phyloP scores from a whole-genome alignment of 2,888 invertebrate species.

The Nysson spinosus region DNA sequence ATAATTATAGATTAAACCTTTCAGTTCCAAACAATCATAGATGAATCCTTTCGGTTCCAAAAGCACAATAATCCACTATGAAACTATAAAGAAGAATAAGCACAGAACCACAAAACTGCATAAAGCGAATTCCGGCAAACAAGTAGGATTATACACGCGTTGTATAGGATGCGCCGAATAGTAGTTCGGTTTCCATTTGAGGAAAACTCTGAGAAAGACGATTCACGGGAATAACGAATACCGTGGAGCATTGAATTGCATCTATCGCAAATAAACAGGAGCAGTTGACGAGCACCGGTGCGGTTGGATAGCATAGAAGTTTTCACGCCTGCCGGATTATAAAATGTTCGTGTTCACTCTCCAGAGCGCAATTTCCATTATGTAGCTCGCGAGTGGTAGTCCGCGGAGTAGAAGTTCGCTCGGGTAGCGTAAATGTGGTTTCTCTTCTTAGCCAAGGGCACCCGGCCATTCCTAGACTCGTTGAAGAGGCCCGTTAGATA shows the following conservation, averaged over 20 bases:
- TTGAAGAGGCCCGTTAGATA: conserved; percentile 21
- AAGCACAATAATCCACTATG: no score
- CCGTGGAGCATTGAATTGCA: background rate
- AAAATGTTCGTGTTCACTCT: conserved; percentile 26
- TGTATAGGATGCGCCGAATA: no score
- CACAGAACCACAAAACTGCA: no score
- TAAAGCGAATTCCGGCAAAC: no score
- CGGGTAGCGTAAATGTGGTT: conserved; percentile 26
- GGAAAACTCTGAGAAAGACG: no score
- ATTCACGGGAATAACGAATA: background rate
- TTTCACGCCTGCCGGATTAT: conserved; percentile 24
- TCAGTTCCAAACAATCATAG: no score
- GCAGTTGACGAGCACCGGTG: conserved; percentile 17
- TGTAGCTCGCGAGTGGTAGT: conserved; percentile 6
- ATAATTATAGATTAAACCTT: no score
- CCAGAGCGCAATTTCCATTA: conserved; percentile 40
- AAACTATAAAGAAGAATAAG: no score
- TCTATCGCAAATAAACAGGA: background rate
- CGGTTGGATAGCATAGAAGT: no score
- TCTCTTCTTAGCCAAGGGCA: conserved; percentile 11
- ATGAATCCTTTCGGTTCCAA: no score
- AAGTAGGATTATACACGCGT: no score
- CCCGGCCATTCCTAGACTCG: background rate
- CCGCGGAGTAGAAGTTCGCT: conserved; percentile 4
- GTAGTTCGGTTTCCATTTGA: no score